Base-by-base conservation (phyloP, 2,113 vertebrate species). In the Anarrhichthys ocellatus region DNA sequence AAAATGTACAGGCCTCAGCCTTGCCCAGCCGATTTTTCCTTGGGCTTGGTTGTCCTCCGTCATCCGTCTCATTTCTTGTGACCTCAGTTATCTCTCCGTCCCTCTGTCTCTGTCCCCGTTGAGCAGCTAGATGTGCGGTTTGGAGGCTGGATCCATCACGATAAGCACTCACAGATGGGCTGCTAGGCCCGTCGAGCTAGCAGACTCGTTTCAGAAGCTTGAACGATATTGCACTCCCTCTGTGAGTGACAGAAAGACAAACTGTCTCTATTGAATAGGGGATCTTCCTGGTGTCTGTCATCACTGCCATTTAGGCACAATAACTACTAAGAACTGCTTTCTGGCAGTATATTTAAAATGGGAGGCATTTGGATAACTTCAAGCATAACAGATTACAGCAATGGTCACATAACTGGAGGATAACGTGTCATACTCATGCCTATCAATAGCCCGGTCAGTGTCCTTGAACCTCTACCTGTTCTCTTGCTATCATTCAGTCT, bases 81-180 rank as follows among this genome's bases (percentile, higher is more conserved):
- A 84, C 87, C 89, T 88, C 89, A 84, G 80, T 89, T 79, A 85
- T 82, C 89, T 90, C 76, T 83, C 80, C 15, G 67, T 89, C 85
- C 81, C 81, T 84, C 78, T 80, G 85, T 88, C 87, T 82, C 73
- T 79, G 87, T 91, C 81, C 79, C 75, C 71, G 80, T 85, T n/a
- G 24, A 80, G 76, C 76, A 64, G 80, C 84, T 71, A 65, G 83
- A 84, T 79, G 87, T 90, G 87, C 10, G 88, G 89, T 93, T 61
- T 92, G 84, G 90, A 73, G 87, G 78, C 72, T 81, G 91, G 80
- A 91, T 91, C 90, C 89, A 87, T 91, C 86, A 91, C 59, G 50
- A 83, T 95, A 95, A 95, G 80, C 85, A 71, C 86, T 94, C 91
- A 67, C 94, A 94, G 94, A 95, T 94, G 94, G 92, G 68, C 82